These are phyloP conservation scores for Chauna torquata DNA, from an alignment of 2,113 vertebrate genomes.

Conservation along the genomic window DNA sequence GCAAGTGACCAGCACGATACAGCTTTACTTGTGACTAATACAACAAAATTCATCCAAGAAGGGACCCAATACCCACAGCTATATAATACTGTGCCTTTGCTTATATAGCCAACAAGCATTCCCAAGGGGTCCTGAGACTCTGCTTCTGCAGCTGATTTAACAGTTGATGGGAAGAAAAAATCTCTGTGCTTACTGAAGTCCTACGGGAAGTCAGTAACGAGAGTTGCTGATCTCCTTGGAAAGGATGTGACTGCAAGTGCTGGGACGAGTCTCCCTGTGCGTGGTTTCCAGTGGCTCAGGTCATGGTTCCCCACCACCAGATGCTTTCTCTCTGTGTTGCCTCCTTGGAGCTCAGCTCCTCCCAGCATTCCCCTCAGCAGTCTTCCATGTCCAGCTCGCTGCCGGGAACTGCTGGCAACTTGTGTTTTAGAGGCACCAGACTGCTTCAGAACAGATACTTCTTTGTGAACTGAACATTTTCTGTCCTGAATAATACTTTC, in stretches of 20 bases:
- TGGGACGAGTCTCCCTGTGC: background rate
- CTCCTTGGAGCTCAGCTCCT: accelerated
- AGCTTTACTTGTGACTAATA: background rate
- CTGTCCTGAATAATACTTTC: background rate
- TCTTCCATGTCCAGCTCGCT: background rate
- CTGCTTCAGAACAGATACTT: background rate
- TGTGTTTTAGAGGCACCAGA: background rate
- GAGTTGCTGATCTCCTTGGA: background rate
- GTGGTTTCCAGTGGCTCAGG: background rate
- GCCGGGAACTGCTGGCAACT: background rate
- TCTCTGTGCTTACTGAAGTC: background rate
- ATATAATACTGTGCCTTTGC: background rate
- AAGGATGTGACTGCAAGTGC: background rate
- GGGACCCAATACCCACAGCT: background rate
- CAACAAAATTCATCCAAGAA: background rate
- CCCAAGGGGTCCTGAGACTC: background rate
- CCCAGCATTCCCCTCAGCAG: background rate
- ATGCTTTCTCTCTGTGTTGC: background rate
- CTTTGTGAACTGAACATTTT: background rate
- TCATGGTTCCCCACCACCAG: background rate
- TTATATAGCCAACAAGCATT: background rate
- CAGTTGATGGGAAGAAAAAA: background rate
- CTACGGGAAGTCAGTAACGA: background rate
- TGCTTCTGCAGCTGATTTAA: background rate
- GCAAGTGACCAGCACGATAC: background rate